phyloP scores from a whole-genome alignment of 2,797 vertebrate species.

The Helarctos malayanus region DNA sequence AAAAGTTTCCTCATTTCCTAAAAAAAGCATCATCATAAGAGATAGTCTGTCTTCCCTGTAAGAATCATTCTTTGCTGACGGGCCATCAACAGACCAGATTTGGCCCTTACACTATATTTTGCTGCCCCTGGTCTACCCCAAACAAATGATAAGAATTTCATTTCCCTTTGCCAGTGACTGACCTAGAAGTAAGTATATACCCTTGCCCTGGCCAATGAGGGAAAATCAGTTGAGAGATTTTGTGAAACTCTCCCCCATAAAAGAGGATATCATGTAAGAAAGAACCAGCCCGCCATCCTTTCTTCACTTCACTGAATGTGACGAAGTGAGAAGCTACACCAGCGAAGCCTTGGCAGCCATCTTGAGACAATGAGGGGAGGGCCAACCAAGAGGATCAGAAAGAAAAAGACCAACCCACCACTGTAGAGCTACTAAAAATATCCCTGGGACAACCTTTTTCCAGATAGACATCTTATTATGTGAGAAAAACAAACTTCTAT shows the following conservation, averaged over 20 bases:
- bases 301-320: neutral
- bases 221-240: neutral
- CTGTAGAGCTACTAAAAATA: neutral
- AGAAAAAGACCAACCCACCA: neutral
- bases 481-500: neutral
- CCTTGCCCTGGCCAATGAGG: neutral
- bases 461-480: neutral
- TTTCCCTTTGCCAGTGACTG: neutral
- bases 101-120: neutral
- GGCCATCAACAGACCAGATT: neutral
- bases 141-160: neutral
- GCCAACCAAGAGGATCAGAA: neutral
- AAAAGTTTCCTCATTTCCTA: neutral
- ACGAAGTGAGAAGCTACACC: neutral
- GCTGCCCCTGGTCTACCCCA: neutral
- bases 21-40: neutral
- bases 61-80: neutral
- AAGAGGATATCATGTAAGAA: neutral
- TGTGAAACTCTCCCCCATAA: neutral
- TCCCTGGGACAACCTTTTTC: neutral
- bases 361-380: neutral
- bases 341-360: neutral
- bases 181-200: neutral
- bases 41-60: neutral
- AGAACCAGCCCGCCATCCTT: neutral